Conservation (phyloP, 1,140 invertebrate genomes). For the Leguminivora glycinivorella region DNA sequence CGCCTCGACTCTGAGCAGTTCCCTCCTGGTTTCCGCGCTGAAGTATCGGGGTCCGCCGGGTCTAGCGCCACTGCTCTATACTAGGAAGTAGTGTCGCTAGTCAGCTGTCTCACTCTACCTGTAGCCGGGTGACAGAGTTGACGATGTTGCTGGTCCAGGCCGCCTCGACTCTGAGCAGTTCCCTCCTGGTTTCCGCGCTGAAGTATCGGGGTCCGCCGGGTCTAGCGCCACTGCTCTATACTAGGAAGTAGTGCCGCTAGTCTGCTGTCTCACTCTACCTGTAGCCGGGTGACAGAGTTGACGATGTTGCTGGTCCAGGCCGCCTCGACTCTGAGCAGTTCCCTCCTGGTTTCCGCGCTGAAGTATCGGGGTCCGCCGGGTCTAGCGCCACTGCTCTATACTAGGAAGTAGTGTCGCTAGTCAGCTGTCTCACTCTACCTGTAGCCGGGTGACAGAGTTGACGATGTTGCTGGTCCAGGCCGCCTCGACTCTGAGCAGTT, state of each 20-base stretch:
- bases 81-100: neutral
- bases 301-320: conserved; percentile 21
- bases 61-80: neutral
- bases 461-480: neutral
- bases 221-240: too few species aligned
- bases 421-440: neutral
- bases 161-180: neutral
- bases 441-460: too few species aligned
- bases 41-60: neutral
- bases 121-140: too few species aligned
- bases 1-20: too few species aligned
- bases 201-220: too few species aligned
- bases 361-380: too few species aligned
- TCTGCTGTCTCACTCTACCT: neutral
- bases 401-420: neutral
- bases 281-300: neutral
- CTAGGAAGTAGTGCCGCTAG: neutral
- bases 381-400: conserved; percentile 81
- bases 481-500: conserved; percentile 84
- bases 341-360: too few species aligned
- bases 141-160: neutral
- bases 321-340: too few species aligned
- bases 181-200: too few species aligned
- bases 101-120: neutral
- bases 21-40: too few species aligned